Percentiles rank a stretch among this genome's conserved stretches.
Conservation (phyloP, 2,113 vertebrate genomes). For the Gobio gobio region DNA sequence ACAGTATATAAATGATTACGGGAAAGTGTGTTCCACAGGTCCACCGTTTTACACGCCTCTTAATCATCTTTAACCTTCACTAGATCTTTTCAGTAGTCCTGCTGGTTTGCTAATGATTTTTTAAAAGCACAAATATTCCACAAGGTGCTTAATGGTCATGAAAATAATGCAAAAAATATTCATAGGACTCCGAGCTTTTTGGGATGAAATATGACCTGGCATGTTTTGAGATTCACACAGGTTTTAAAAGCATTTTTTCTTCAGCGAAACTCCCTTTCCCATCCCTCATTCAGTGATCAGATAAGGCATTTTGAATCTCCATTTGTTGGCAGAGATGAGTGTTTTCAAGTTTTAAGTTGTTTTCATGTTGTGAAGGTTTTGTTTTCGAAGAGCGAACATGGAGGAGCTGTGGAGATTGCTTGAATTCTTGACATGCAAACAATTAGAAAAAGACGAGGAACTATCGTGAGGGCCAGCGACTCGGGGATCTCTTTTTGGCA, state of each 20-base stretch:
- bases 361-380: not conserved
- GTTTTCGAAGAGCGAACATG: not conserved
- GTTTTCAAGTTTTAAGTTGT: conserved; percentile 7
- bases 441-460: conserved; percentile 51
- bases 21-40: not conserved
- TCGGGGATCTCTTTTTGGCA: conserved; percentile 65
- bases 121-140: not conserved
- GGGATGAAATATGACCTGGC: not conserved
- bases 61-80: not conserved
- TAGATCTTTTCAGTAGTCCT: not conserved
- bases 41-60: too few relatives aligned
- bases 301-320: not conserved
- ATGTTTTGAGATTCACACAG: not conserved
- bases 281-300: not conserved
- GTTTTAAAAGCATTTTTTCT: conserved; percentile 1
- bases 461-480: conserved; percentile 17
- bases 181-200: not conserved
- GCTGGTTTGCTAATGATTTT: not conserved
- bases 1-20: not conserved
- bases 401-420: conserved; percentile 33
- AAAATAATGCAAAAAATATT: not conserved
- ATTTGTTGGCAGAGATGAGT: not conserved
- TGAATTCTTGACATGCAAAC: conserved; percentile 69
- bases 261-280: not conserved
- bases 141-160: not conserved